Percentiles rank a stretch among this genome's conserved stretches.
phyloP scores from a whole-genome alignment of 1,140 invertebrate species.

The Caerostris darwini region DNA sequence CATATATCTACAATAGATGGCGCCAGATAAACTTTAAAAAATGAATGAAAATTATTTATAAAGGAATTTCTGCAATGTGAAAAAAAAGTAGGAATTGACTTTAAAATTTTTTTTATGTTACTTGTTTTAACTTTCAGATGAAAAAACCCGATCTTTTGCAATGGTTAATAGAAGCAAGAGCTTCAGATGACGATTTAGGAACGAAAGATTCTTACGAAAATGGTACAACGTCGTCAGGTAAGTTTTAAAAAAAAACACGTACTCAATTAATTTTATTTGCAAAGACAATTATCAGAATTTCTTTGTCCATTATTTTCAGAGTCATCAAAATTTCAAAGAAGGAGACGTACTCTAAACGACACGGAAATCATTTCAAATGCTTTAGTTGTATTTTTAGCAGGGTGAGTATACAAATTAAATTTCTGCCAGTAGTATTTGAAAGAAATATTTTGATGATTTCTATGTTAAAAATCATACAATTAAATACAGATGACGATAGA shows the following conservation, averaged over 20 bases:
- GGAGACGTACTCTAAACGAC: constrained; percentile 20
- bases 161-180: constrained; percentile 67
- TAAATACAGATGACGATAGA: too few relatives aligned
- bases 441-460: too few relatives aligned
- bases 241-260: background rate
- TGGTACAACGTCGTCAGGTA: background rate
- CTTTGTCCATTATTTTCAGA: background rate
- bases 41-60: too few relatives aligned
- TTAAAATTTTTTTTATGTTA: too few relatives aligned
- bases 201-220: background rate
- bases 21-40: too few relatives aligned
- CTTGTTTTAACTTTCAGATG: constrained; percentile 4
- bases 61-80: too few relatives aligned
- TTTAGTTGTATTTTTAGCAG: constrained; percentile 73
- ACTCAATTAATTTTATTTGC: background rate
- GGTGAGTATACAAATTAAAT: constrained; percentile 27
- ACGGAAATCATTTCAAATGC: constrained; percentile 73
- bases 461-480: too few relatives aligned
- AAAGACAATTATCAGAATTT: background rate
- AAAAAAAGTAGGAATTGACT: too few relatives aligned
- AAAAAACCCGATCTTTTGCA: constrained; percentile 72
- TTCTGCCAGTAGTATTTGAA: too few relatives aligned
- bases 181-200: background rate
- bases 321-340: background rate
- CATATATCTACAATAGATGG: too few relatives aligned